These are phyloP conservation scores for Asarcornis scutulata DNA, from an alignment of 2,113 vertebrate genomes.

Conservation along the genomic window DNA sequence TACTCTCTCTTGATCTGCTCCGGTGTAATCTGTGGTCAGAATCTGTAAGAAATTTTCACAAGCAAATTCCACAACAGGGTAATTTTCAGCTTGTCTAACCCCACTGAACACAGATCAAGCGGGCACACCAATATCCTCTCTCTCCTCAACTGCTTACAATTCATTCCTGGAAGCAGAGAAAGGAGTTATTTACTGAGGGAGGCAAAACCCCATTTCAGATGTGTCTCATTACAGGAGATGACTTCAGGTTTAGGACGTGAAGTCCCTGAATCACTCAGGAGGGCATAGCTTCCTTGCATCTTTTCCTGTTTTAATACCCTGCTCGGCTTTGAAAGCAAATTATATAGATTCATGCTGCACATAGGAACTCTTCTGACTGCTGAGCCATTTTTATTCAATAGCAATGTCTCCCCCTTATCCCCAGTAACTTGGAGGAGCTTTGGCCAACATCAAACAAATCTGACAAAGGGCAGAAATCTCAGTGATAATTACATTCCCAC, in stretches of 20 bases:
- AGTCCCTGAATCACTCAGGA: conserved; percentile 15
- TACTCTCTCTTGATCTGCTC: neutral
- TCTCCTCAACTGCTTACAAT: neutral
- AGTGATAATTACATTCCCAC: conserved; percentile 42
- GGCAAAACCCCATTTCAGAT: conserved; percentile 7
- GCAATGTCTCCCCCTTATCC: neutral
- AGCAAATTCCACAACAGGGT: neutral
- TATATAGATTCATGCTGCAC: neutral
- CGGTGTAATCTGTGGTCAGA: neutral
- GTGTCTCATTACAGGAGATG: neutral
- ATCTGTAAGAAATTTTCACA: neutral
- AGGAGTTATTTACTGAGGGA: neutral
- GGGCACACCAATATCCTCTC: neutral
- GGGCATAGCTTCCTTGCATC: neutral
- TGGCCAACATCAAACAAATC: conserved; percentile 35
- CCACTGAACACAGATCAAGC: neutral
- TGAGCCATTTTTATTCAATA: neutral
- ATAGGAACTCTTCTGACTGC: neutral
- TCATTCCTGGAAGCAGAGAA: neutral
- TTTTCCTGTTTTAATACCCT: conserved; percentile 5
- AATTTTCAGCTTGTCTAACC: conserved; percentile 4
- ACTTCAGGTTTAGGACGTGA: conserved; percentile 37
- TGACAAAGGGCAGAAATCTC: conserved; percentile 35
- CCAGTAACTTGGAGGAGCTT: neutral
- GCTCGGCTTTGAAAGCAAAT: conserved; percentile 22